Conservation (phyloP, 1,140 invertebrate species). For the Drosophila arawakana region DNA sequence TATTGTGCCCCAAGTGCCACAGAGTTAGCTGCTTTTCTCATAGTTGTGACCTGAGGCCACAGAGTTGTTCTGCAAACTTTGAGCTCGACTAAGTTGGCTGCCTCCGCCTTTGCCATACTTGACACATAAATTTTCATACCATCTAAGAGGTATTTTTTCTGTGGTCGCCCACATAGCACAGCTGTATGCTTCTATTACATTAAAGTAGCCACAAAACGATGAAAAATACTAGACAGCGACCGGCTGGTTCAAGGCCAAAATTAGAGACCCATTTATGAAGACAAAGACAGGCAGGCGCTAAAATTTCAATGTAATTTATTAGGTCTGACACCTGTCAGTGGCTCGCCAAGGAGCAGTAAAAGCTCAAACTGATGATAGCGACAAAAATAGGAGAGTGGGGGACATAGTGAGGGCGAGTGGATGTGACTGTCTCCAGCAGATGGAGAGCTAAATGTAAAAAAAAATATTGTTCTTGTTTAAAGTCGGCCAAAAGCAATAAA, state of each 20-base stretch:
- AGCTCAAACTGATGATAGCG: conserved; percentile 53
- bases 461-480: background rate
- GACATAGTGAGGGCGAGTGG: background rate
- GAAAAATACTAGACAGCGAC: conserved; percentile 32
- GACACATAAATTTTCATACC: conserved; percentile 76
- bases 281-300: conserved; percentile 38
- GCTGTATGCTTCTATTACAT: conserved; percentile 18
- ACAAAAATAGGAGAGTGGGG: background rate
- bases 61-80: conserved; percentile 64
- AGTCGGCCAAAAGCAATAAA: background rate
- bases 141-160: conserved; percentile 44
- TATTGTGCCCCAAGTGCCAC: conserved; percentile 71
- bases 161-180: conserved; percentile 37
- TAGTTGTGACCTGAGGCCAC: conserved; percentile 48
- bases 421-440: background rate
- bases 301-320: conserved; percentile 63
- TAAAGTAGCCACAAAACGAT: conserved; percentile 44
- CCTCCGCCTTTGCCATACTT: conserved; percentile 35
- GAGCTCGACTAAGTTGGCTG: conserved; percentile 16
- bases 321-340: conserved; percentile 68
- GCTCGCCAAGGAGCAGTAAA: conserved; percentile 44
- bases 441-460: background rate
- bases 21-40: conserved; percentile 47
- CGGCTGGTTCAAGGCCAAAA: conserved; percentile 51
- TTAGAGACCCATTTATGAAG: conserved; percentile 49